Percentiles rank a stretch among this genome's conserved stretches.
Evolutionary conservation across 1,140 invertebrate genomes (phyloP).

Genomic region (Bursaphelenchus mucronatus): DNA sequence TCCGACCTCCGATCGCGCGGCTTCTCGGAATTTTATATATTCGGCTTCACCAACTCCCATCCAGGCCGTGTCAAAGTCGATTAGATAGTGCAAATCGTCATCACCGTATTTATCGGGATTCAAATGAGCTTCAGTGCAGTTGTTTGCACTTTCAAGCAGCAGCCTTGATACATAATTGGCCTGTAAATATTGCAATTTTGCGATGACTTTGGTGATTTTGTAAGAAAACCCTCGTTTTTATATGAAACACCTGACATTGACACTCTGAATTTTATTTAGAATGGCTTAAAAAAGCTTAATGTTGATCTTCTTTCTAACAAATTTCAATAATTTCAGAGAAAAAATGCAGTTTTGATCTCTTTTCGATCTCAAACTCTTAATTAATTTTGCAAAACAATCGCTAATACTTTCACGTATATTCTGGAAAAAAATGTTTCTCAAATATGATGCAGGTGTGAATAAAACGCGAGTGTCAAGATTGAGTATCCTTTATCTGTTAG

Average conservation of each 20-base stretch:
- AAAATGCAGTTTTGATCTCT: too few relatives aligned
- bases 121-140: constrained; percentile 68
- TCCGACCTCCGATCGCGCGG: constrained; percentile 66
- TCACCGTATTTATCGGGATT: constrained; percentile 65
- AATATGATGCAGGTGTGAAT: too few relatives aligned
- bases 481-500: too few relatives aligned
- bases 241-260: neutral
- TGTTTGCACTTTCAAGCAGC: constrained; percentile 64
- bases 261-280: too few relatives aligned
- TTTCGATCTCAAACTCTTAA: too few relatives aligned
- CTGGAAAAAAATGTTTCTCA: too few relatives aligned
- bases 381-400: too few relatives aligned
- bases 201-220: neutral
- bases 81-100: constrained; percentile 68
- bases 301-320: too few relatives aligned
- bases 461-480: too few relatives aligned
- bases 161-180: constrained; percentile 64
- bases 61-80: constrained; percentile 68
- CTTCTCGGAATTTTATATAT: constrained; percentile 65
- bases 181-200: constrained; percentile 62
- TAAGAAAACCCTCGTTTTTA: constrained; percentile 3
- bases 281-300: too few relatives aligned
- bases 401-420: too few relatives aligned
- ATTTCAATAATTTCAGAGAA: too few relatives aligned
- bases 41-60: constrained; percentile 63